A percentile compares a stretch with the other conserved stretches of the same genome.
Conservation (phyloP, 2,888 invertebrate species). For the Drosophila kanekoi region DNA sequence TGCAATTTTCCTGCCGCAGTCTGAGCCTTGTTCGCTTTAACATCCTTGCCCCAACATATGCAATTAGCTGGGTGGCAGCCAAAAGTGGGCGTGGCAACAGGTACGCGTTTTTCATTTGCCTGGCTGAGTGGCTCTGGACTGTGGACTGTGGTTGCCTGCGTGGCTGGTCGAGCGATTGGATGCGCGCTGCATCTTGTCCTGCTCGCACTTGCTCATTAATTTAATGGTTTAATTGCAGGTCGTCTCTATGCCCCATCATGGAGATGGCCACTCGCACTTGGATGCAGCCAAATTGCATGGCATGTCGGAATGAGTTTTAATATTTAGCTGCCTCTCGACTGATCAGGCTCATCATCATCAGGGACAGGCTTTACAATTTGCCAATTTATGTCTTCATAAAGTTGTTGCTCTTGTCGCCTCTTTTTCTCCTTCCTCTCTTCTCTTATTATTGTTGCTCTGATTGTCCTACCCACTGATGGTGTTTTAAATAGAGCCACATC, state of each 20-base stretch:
- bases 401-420: slow-evolving; percentile 26
- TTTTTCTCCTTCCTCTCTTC: slow-evolving; percentile 7
- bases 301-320: slow-evolving; percentile 56
- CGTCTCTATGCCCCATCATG: slow-evolving; percentile 22
- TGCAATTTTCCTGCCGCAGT: slow-evolving; percentile 62
- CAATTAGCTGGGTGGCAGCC: slow-evolving; percentile 70
- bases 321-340: slow-evolving; percentile 49
- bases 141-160: not conserved
- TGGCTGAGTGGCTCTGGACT: slow-evolving; percentile 55
- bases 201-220: slow-evolving; percentile 70
- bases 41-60: slow-evolving; percentile 32
- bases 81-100: slow-evolving; percentile 62
- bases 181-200: slow-evolving; percentile 40
- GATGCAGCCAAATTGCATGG: slow-evolving; percentile 42
- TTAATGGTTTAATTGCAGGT: slow-evolving; percentile 78
- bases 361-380: slow-evolving; percentile 71
- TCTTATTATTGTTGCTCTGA: slow-evolving; percentile 5
- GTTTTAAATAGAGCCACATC: slow-evolving; percentile 22
- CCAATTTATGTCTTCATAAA: slow-evolving; percentile 80
- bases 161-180: slow-evolving; percentile 8
- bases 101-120: slow-evolving; percentile 73
- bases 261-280: not conserved
- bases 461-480: slow-evolving; percentile 4
- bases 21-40: slow-evolving; percentile 10
- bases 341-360: slow-evolving; percentile 58